Percentiles rank a stretch among this genome's conserved stretches.
These are phyloP conservation scores for Indicator maculatus DNA, from an alignment of 2,113 vertebrate genomes.

Conservation along the genomic window DNA sequence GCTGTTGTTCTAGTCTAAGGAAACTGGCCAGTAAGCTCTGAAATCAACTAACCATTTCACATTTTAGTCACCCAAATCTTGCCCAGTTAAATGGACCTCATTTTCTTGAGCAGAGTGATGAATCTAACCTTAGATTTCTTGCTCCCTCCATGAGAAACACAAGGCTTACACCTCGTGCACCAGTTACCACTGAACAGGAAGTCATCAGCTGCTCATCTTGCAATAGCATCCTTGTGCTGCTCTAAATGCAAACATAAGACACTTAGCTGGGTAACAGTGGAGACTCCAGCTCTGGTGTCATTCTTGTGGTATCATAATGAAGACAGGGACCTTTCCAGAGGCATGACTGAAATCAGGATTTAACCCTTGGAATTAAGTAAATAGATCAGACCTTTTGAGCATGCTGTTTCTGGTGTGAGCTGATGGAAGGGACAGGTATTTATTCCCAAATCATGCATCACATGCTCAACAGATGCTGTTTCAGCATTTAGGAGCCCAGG, in stretches of 20 bases:
- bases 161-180: not conserved
- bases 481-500: not conserved
- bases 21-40: not conserved
- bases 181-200: not conserved
- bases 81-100: not conserved
- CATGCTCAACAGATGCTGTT: not conserved
- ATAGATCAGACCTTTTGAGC: not conserved
- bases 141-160: not conserved
- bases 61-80: not conserved
- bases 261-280: not conserved
- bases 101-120: not conserved
- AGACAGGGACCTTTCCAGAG: not conserved
- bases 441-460: not conserved
- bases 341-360: not conserved
- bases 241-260: not conserved
- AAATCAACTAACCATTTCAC: not conserved
- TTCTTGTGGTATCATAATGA: not conserved
- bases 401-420: not conserved
- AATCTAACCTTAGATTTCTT: not conserved
- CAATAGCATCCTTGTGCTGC: not conserved
- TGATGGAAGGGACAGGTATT: not conserved
- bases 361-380: not conserved
- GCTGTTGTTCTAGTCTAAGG: not conserved
- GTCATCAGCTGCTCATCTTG: not conserved
- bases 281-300: not conserved